Base-by-base conservation (phyloP, 1,140 invertebrate genomes). In the Ceratosolen fusciceps region DNA sequence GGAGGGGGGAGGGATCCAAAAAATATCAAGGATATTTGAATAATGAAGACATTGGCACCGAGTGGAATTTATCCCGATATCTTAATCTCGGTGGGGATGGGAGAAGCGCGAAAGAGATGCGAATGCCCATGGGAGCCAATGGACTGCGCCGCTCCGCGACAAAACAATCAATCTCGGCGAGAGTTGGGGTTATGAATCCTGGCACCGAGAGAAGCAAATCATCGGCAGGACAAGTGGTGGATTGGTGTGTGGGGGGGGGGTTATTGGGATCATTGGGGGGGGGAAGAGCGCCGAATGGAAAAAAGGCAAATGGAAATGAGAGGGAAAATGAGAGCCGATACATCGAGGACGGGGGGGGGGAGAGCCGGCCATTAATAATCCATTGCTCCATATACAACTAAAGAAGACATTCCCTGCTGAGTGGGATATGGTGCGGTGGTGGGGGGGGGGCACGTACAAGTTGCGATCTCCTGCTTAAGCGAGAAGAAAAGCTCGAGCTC, bases 331-430 rank as follows among this genome's bases (percentile, higher is more conserved):
- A 24, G n/a, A 4, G 5, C 26, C 26, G 19, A 60, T 24, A 60
- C 24, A 60, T 26, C 19, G 26, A 60, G 29, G 5, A 60, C 5
- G 3, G 9, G 8, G 1, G n/a, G 39, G 0, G 14, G 9, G 2
- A 37, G 16, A 37, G 31, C 0, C 60, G 67, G 4, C 39, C 34
- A 43, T 74, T 58, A 39, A 54, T 72, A 72, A 52, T 34, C 31
- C 16, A 56, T 24, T 54, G 74, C 65, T 77, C 74, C 65, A 77
- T 68, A 77, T 77, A 77, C n/a, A n/a, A n/a, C 49, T 52, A 19
- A 49, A 26, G 56, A 52, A 71, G 68, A 71, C 47, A n/a, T 71
- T 71, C 47, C 26, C 68, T n/a, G n/a, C 14, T 49, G 8, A 26
- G 43, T 52, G 10, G 37, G 21, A 52, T n/a, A n/a, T n/a, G n/a